These are phyloP conservation scores for Augochlorella aurata DNA, from an alignment of 2,888 invertebrate genomes.

Conservation along the genomic window DNA sequence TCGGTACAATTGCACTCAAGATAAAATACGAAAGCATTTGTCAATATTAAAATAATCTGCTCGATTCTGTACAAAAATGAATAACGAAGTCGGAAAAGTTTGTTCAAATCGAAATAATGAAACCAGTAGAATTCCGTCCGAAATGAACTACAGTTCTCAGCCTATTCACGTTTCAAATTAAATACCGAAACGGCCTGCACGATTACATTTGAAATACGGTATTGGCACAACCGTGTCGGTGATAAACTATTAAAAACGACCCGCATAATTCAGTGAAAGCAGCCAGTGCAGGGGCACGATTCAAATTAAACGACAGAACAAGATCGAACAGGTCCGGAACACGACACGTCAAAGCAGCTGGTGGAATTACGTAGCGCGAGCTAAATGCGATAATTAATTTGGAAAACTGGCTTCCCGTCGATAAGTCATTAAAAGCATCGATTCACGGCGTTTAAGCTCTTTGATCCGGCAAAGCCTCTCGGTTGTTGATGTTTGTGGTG, in stretches of 20 bases:
- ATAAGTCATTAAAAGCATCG: conserved; percentile 1
- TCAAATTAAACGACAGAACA: background rate
- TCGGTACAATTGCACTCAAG: too few species aligned
- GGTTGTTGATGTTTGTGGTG: conserved; percentile 36
- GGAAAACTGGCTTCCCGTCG: background rate
- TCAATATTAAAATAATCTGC: too few species aligned
- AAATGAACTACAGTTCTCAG: too few species aligned
- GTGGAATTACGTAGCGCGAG: background rate
- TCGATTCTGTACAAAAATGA: too few species aligned
- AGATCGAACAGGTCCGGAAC: background rate
- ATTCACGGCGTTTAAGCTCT: conserved; percentile 2
- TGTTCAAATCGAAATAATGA: too few species aligned
- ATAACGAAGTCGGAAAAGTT: too few species aligned
- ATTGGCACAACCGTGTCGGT: background rate
- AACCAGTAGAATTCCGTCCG: too few species aligned
- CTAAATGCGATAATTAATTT: background rate
- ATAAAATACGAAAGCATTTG: background rate
- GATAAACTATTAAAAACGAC: background rate
- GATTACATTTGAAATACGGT: too few species aligned
- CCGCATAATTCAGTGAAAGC: background rate
- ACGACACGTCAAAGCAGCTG: background rate
- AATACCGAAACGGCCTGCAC: too few species aligned
- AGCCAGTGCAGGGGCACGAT: too few species aligned
- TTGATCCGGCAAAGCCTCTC: conserved; percentile 17
- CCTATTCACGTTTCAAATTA: background rate